Base-by-base conservation (phyloP, 1,140 invertebrate genomes). In the Pissodes strobi region DNA sequence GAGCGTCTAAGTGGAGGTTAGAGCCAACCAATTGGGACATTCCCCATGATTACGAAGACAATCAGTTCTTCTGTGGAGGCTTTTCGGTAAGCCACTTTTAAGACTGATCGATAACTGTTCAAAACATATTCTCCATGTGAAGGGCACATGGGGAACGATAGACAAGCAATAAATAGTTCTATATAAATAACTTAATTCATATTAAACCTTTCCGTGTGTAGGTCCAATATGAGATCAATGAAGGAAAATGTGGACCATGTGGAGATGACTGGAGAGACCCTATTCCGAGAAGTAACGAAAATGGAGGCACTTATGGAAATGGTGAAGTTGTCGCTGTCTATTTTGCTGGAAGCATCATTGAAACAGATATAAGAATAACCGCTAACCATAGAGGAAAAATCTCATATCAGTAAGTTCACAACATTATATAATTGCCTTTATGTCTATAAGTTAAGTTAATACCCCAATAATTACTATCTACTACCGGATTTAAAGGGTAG, bases 41-140 rank as follows among this genome's bases (percentile, higher is more conserved):
- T 18, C 82, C 83, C 0, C 62, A 67, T 1, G 87, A 90, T 74
- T 88, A 82, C 37, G 77, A 86, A 45, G 89, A 91, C 69, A 87
- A 88, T 69, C 80, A 83, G 48, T 79, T 86, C 25, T 89, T 81
- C 73, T 91, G 89, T 72, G 89, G 88, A 25, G 88, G 88, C 49
- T 79, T 80, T 58, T 63, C 67, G 51, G 85, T 87, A 76, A 80
- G 65, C 63, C 8, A 25, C n/a, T n/a, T n/a, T n/a, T n/a, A n/a
- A n/a, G n/a, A n/a, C n/a, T n/a, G n/a, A n/a, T n/a, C n/a, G n/a
- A n/a, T n/a, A n/a, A n/a, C n/a, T n/a, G n/a, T n/a, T n/a, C n/a
- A n/a, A n/a, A n/a, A n/a, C n/a, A n/a, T n/a, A n/a, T n/a, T n/a
- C n/a, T n/a, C n/a, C n/a, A n/a, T n/a, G n/a, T n/a, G n/a, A n/a